These are phyloP conservation scores for Odontothrips loti DNA, from an alignment of 2,888 invertebrate genomes.

Conservation along the genomic window DNA sequence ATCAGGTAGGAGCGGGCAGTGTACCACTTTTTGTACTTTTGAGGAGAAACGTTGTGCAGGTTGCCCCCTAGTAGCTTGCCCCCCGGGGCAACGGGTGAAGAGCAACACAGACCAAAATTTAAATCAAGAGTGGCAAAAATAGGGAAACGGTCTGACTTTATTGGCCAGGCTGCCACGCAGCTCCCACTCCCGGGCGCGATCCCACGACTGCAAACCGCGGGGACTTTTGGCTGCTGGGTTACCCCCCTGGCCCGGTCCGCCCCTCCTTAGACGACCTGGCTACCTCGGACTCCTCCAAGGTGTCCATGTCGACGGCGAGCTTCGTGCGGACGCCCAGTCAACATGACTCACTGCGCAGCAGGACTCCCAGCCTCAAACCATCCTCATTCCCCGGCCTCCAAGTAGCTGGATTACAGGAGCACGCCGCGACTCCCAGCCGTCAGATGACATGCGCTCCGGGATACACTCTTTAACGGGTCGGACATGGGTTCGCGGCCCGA, in stretches of 20 bases:
- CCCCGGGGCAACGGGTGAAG: too few species aligned
- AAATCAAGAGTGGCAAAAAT: constrained; percentile 35
- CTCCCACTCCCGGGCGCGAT: constrained; percentile 94
- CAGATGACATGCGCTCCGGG: background rate
- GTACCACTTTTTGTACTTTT: too few species aligned
- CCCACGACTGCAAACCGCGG: constrained; percentile 98
- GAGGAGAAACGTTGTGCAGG: too few species aligned
- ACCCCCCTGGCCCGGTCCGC: constrained; percentile 98
- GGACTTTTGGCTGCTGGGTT: constrained; percentile 99
- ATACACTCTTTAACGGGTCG: too few species aligned
- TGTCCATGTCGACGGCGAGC: constrained; percentile 95
- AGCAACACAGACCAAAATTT: too few species aligned
- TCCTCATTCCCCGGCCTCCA: constrained; percentile 87
- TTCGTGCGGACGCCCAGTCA: constrained; percentile 95
- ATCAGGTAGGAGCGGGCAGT: too few species aligned
- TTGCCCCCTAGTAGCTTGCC: too few species aligned
- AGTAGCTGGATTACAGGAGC: constrained; percentile 98
- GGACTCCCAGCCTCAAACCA: constrained; percentile 86
- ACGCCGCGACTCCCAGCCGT: constrained; percentile 86
- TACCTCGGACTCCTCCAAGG: constrained; percentile 74
- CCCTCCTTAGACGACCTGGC: constrained; percentile 95
- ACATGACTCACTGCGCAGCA: constrained; percentile 64
- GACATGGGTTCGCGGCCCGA: background rate
- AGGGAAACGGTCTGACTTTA: constrained; percentile 60
- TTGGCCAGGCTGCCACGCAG: constrained; percentile 81